These are phyloP conservation scores for Sitta europaea DNA, from an alignment of 2,113 vertebrate species.

Conservation along the genomic window DNA sequence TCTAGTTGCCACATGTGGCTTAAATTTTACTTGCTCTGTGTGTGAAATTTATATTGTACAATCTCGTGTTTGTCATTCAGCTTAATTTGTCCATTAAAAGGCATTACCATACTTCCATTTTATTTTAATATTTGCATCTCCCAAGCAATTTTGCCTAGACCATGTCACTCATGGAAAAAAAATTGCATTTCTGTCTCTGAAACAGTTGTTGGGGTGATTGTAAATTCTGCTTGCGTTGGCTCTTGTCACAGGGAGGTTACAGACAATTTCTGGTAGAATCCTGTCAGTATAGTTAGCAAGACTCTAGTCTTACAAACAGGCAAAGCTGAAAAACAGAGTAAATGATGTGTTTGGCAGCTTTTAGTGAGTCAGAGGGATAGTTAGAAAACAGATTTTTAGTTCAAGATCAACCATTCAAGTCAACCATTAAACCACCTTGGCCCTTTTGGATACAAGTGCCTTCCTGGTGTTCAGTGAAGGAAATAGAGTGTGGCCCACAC, in stretches of 20 bases:
- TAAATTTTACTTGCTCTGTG: neutral
- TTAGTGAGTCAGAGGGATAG: neutral
- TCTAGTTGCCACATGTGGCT: neutral
- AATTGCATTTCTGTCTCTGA: neutral
- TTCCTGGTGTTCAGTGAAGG: neutral
- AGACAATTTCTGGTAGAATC: neutral
- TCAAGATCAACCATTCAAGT: neutral
- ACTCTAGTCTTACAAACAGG: neutral
- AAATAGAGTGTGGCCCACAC: rapidly evolving
- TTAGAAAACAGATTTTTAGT: neutral
- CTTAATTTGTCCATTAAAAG: neutral
- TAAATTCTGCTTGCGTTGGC: neutral
- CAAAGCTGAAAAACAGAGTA: neutral
- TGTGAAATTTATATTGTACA: neutral
- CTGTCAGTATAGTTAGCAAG: neutral
- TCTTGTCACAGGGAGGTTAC: neutral
- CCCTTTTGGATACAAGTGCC: rapidly evolving
- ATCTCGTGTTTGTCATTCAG: neutral
- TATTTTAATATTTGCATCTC: neutral
- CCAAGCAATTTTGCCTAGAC: neutral
- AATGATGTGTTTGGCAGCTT: neutral
- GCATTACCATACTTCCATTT: neutral
- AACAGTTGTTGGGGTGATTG: neutral
- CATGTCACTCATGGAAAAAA: neutral
- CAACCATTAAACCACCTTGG: neutral